Evolutionary conservation across 1,140 invertebrate species (phyloP).

Genomic region (Apis cerana): DNA sequence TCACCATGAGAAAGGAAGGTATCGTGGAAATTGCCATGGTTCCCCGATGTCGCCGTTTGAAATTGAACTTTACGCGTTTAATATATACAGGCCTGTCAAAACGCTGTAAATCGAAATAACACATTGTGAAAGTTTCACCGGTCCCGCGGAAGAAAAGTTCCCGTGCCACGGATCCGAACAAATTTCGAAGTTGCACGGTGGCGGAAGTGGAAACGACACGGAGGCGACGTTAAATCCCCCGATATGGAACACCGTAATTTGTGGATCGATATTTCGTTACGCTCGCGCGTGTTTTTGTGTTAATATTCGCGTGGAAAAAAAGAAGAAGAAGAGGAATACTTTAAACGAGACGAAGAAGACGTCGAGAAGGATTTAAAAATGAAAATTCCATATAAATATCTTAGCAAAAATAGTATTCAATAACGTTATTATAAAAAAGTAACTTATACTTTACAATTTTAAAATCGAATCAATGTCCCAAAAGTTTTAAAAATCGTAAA

Average conservation of each 20-base stretch:
- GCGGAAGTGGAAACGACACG: not conserved
- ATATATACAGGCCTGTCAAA: not conserved
- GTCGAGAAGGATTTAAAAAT: too few relatives aligned
- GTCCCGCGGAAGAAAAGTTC: not conserved
- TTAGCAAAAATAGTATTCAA: too few relatives aligned
- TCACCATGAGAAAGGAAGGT: not conserved
- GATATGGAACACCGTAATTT: not conserved
- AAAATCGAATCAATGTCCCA: too few relatives aligned
- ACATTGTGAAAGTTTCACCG: not conserved
- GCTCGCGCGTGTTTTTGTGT: not conserved
- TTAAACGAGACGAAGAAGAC: too few relatives aligned
- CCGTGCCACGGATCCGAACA: not conserved
- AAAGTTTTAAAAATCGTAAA: too few relatives aligned
- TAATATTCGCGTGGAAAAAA: not conserved
- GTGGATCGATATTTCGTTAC: not conserved
- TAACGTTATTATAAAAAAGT: too few relatives aligned
- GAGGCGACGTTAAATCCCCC: not conserved
- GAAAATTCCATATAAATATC: too few relatives aligned
- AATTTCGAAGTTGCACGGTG: not conserved
- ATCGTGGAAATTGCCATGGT: not conserved
- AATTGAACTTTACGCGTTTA: constrained; percentile 12
- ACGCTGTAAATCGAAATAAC: constrained; percentile 5
- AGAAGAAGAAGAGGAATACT: not conserved
- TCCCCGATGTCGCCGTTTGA: not conserved
- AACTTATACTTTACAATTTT: too few relatives aligned